These are phyloP conservation scores for Semicossyphus pulcher DNA, from an alignment of 2,113 vertebrate species.

Conservation along the genomic window DNA sequence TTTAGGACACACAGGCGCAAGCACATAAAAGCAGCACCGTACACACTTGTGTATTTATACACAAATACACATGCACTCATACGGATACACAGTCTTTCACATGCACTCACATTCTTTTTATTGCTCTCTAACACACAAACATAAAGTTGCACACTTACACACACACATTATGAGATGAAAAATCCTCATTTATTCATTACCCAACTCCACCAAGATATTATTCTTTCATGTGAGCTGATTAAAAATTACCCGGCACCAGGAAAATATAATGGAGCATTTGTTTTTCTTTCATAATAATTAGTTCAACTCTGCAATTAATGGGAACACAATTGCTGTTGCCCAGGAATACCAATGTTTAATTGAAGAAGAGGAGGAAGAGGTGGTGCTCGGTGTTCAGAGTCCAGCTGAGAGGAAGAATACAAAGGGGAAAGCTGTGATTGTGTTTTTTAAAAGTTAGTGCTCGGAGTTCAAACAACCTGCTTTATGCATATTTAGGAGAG, in stretches of 20 bases:
- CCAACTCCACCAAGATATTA: conserved; percentile 47
- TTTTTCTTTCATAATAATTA: conserved; percentile 59
- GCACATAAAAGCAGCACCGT: conserved; percentile 21
- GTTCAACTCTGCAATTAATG: conserved; percentile 45
- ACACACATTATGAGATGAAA: conserved; percentile 32
- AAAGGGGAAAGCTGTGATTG: not conserved
- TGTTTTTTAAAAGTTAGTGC: conserved; percentile 9
- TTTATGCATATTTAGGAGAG: not conserved
- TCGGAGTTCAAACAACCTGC: not conserved
- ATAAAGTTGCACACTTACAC: not conserved
- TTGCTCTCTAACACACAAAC: conserved; percentile 10
- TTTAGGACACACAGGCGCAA: conserved; percentile 49
- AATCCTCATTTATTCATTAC: conserved; percentile 63
- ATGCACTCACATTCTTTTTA: conserved; percentile 6
- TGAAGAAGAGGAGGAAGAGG: conserved; percentile 24
- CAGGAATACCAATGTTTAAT: conserved; percentile 32
- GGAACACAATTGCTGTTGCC: not conserved
- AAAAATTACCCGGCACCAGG: conserved; percentile 45
- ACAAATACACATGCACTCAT: not conserved
- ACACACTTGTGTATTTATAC: not conserved
- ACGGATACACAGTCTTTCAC: not conserved
- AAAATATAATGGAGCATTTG: conserved; percentile 55
- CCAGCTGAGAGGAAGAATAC: conserved; percentile 6
- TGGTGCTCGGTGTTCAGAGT: conserved; percentile 7
- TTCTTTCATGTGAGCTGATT: conserved; percentile 62